These are phyloP conservation scores for Promerops cafer DNA, from an alignment of 2,113 vertebrate genomes.

Conservation along the genomic window DNA sequence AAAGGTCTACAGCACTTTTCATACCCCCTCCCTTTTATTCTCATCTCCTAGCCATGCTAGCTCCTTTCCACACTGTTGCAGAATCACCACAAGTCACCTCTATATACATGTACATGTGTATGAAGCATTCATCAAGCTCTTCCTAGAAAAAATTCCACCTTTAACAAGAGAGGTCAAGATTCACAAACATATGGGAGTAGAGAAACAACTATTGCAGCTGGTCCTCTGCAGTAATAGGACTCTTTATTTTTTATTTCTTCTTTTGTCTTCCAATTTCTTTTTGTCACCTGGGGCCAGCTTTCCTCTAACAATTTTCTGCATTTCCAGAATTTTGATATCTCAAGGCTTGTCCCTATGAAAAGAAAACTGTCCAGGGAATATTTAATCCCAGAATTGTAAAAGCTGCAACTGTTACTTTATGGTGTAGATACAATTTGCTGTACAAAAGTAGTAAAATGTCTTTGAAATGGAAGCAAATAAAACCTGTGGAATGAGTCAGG, in stretches of 20 bases:
- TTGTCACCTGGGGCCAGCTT: neutral
- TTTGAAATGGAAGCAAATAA: neutral
- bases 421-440: neutral
- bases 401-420: neutral
- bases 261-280: neutral
- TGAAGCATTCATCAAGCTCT: neutral
- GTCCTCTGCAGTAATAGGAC: neutral
- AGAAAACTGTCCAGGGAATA: neutral
- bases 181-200: neutral
- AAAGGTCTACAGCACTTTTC: neutral
- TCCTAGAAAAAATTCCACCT: neutral
- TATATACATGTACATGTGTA: neutral
- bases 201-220: neutral
- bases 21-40: neutral
- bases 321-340: neutral
- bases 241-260: neutral
- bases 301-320: neutral
- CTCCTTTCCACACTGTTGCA: neutral
- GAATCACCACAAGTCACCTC: neutral
- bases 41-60: neutral
- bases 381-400: neutral
- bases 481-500: neutral
- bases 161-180: neutral
- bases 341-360: neutral
- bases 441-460: neutral